A percentile compares a stretch with the other conserved stretches of the same genome.
Conservation (phyloP, 2,113 vertebrate species). For the Cryptomyrus ogoouensis region DNA sequence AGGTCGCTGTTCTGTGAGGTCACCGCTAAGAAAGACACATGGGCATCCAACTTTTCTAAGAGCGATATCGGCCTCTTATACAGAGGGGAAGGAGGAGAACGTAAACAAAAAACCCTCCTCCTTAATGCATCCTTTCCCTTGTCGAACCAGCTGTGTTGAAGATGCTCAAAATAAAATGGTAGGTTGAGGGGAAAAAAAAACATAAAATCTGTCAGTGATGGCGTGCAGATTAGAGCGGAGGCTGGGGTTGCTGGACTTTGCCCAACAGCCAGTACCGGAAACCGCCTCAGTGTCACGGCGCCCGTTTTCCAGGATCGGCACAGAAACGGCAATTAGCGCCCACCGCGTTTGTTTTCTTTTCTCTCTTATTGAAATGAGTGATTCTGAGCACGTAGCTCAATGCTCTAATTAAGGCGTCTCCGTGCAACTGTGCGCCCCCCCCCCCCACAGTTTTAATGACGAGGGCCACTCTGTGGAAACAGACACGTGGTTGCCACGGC, state of each 20-base stretch:
- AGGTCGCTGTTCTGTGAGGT: background rate
- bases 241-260: background rate
- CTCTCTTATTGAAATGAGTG: conserved; percentile 25
- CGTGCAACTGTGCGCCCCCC: conserved; percentile 13
- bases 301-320: conserved; percentile 15
- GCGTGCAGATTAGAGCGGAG: background rate
- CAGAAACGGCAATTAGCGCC: conserved; percentile 32
- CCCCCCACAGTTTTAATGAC: conserved; percentile 26
- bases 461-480: conserved; percentile 17
- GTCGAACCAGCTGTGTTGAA: background rate
- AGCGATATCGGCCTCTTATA: background rate
- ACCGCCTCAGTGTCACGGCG: conserved; percentile 20
- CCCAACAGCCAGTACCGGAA: background rate
- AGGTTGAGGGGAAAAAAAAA: background rate
- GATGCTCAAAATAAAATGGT: background rate
- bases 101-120: background rate
- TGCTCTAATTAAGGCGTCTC: conserved; percentile 31
- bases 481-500: background rate
- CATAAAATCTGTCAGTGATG: background rate
- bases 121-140: background rate
- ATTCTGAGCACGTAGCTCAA: conserved; percentile 30
- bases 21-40: background rate
- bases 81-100: background rate
- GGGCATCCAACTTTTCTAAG: background rate
- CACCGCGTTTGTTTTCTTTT: conserved; percentile 19